These are phyloP conservation scores for Lycopodina hypogea DNA, from an alignment of 37 sponge, comb jelly and placozoan genomes.

Conservation along the genomic window DNA sequence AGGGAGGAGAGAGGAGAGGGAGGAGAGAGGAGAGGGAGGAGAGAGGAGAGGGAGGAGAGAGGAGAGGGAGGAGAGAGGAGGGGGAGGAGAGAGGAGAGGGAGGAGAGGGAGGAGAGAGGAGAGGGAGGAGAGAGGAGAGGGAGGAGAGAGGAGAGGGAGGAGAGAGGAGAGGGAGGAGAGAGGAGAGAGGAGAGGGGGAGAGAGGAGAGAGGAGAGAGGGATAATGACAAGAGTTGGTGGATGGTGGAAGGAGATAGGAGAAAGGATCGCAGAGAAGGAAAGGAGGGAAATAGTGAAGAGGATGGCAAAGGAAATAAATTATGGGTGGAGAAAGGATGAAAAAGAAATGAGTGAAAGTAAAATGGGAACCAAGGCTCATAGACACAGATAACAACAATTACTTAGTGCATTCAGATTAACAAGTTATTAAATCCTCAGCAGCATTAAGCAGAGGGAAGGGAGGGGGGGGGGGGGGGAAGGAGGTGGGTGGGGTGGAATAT, in stretches of 20 bases:
- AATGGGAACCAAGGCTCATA: too few species aligned
- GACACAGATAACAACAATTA: too few species aligned
- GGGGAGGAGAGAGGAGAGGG: neutral
- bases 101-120: neutral
- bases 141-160: neutral
- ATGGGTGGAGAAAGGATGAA: neutral
- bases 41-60: neutral
- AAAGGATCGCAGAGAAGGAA: neutral
- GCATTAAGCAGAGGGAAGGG: too few species aligned
- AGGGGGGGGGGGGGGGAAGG: too few species aligned
- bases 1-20: neutral
- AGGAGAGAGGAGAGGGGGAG: neutral
- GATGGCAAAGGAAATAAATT: too few species aligned
- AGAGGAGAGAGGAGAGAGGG: neutral
- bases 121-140: neutral
- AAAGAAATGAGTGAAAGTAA: too few species aligned
- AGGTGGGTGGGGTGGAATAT: too few species aligned
- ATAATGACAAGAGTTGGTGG: neutral
- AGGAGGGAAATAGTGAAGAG: too few species aligned
- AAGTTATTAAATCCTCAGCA: too few species aligned
- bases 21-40: neutral
- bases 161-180: neutral
- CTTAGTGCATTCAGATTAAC: too few species aligned
- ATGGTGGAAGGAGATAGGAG: neutral
- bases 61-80: neutral